A percentile compares a stretch with the other conserved stretches of the same genome.
Conservation (phyloP, 2,797 vertebrate species). For the Gymnoscopelus microlampas region DNA sequence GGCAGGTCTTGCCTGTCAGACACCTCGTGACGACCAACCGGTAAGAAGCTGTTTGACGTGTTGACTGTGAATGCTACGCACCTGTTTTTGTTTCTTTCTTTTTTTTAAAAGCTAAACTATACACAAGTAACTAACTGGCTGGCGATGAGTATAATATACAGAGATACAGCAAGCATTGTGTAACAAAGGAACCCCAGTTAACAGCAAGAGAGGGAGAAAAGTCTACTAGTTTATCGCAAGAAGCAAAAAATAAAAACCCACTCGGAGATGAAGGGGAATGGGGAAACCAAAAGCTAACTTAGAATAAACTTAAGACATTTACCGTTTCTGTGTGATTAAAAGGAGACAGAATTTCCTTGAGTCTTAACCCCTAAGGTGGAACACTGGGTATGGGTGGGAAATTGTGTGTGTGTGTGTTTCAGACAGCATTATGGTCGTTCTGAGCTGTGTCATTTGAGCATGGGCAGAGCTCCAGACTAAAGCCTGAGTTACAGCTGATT, state of each 20-base stretch:
- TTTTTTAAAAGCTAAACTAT: conserved; percentile 42
- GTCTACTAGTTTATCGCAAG: conserved; percentile 45
- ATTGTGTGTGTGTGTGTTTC: conserved; percentile 9
- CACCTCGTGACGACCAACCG: conserved; percentile 46
- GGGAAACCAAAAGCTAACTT: conserved; percentile 56
- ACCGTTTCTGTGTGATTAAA: conserved; percentile 49
- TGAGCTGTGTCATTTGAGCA: conserved; percentile 40
- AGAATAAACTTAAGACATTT: conserved; percentile 66
- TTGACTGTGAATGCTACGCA: conserved; percentile 63
- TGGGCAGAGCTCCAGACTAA: background rate
- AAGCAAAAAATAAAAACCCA: conserved; percentile 50
- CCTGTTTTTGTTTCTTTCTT: conserved; percentile 42
- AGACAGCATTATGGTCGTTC: conserved; percentile 49
- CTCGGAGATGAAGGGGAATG: conserved; percentile 52
- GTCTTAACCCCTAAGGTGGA: conserved; percentile 35
- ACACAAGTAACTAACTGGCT: conserved; percentile 51
- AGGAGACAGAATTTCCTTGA: conserved; percentile 37
- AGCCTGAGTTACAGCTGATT: too few relatives aligned
- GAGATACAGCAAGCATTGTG: conserved; percentile 48
- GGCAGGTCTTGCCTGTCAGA: conserved; percentile 42
- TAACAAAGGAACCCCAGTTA: conserved; percentile 52
- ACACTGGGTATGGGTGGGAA: conserved; percentile 32
- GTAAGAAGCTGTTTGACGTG: conserved; percentile 24
- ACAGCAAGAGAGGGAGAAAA: conserved; percentile 47
- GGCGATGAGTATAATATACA: conserved; percentile 51